Base-by-base conservation (phyloP, 2,113 vertebrate genomes). In the Alligator mississippiensis region DNA sequence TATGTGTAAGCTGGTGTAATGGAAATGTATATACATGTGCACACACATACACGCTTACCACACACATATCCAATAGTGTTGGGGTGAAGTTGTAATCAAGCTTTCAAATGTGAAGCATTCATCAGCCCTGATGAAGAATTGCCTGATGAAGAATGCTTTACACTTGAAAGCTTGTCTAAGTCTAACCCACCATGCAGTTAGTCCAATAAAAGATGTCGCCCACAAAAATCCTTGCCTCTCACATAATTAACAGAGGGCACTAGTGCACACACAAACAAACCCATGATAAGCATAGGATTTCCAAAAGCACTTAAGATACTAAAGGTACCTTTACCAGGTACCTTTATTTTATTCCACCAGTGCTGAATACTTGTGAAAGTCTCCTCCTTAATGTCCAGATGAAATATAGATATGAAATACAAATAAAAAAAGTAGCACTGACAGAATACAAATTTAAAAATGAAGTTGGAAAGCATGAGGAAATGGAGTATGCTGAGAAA, bases 301-400 rank as follows among this genome's bases (percentile, higher is more conserved):
- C 1, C 0, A 4, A 22, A 76, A 58, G 30, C 13, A 34, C 70
- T 0, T 1, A 11, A 22, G 21, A 24, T 0, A 16, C 34, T 34
- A 34, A 34, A 34, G 4, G 17, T 78, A 74, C 19, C 19, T 77
- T 75, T 21, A 84, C n/a, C n/a, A 30, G 22, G 63, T 90, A 61
- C 61, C 18, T n/a, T 66, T 5, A 9, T 16, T 1, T 2, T 22
- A 38, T 4, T 19, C 54, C 58, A 15, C 22, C 64, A 59, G 22
- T 3, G 76, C 19, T 81, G 64, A 57, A 55, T 0, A 0, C 8
- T 59, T 64, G 24, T 64, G 70, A 80, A 84, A 82, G 81, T 18
- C 3, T 24, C 66, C 72, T 28, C 81, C 75, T 54, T 16, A 84
- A n/a, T 1, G 6, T 64, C 10, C 3, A 5, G 38, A 47, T 47